phyloP scores from a whole-genome alignment of 2,113 vertebrate species.

The Micronisus gabar region DNA sequence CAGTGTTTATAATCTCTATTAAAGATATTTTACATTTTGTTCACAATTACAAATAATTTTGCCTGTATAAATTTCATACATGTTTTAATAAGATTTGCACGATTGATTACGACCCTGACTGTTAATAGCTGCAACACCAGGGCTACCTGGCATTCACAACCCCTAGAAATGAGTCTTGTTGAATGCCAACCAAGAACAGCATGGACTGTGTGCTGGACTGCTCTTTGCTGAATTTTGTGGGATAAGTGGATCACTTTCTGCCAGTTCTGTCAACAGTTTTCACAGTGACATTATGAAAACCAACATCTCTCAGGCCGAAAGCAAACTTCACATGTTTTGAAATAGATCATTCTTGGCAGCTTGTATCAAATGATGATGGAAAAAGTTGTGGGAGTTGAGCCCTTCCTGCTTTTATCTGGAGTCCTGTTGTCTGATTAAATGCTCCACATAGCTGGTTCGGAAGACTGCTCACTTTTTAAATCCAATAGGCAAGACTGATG shows the following conservation, averaged over 20 bases:
- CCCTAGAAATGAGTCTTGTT: background rate
- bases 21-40: background rate
- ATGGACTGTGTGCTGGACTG: background rate
- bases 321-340: slow-evolving; percentile 31
- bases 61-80: background rate
- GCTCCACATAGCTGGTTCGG: background rate
- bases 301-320: slow-evolving; percentile 9
- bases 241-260: background rate
- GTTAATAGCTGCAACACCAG: background rate
- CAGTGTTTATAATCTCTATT: background rate
- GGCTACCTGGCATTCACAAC: background rate
- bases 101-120: background rate
- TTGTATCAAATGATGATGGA: background rate
- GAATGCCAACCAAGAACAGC: background rate
- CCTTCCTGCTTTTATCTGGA: background rate
- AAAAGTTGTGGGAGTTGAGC: background rate
- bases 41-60: background rate
- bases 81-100: background rate
- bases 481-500: background rate
- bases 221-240: background rate
- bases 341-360: slow-evolving; percentile 25
- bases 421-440: background rate
- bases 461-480: background rate
- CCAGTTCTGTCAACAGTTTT: slow-evolving; percentile 22
- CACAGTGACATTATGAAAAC: background rate